Percentiles rank a stretch among this genome's conserved stretches.
Conservation (phyloP, 2,888 invertebrate species). For the Sinohyriopsis cumingii region DNA sequence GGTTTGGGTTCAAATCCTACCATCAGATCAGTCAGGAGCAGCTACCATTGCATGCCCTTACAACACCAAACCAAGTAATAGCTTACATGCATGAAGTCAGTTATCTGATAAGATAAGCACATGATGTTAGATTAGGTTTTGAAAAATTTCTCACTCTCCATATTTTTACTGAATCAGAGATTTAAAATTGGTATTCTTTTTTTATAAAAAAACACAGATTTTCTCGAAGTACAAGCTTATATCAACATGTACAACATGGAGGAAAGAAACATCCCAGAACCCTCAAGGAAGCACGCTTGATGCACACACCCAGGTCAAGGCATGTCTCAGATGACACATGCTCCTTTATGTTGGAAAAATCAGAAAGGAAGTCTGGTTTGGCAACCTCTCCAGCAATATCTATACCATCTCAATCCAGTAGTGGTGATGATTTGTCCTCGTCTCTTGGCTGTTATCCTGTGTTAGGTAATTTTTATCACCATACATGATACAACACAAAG, state of each 20-base stretch:
- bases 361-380: slow-evolving; percentile 13
- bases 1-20: no score
- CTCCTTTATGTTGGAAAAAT: slow-evolving; percentile 30
- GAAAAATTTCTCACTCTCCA: background rate
- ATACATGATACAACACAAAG: no score
- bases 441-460: slow-evolving; percentile 44
- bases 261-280: slow-evolving; percentile 30
- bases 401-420: slow-evolving; percentile 34
- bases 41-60: no score
- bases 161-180: no score
- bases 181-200: no score
- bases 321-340: slow-evolving; percentile 49
- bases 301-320: slow-evolving; percentile 37
- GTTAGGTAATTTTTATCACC: slow-evolving; percentile 23
- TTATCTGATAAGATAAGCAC: no score
- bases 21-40: no score
- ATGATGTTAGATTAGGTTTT: background rate
- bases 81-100: no score
- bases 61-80: no score
- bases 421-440: slow-evolving; percentile 44
- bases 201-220: no score
- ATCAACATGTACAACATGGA: background rate
- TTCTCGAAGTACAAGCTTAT: background rate
- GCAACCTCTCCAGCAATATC: slow-evolving; percentile 45
- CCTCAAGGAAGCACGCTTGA: slow-evolving; percentile 45